phyloP scores from a whole-genome alignment of 2,797 vertebrate genomes.

The Silurus lanzhouensis region DNA sequence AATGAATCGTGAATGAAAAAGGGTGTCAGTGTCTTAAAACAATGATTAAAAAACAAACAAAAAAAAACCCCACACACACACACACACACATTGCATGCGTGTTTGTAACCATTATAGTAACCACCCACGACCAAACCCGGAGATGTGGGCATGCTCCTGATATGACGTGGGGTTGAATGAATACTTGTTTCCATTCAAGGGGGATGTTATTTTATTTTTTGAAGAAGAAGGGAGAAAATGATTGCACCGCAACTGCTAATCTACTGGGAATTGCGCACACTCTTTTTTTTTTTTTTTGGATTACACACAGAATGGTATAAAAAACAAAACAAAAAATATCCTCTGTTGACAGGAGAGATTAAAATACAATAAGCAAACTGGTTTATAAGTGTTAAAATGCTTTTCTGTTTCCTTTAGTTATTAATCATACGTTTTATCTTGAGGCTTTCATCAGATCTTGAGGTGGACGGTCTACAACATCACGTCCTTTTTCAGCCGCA shows the following conservation, averaged over 20 bases:
- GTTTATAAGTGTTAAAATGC: too few species aligned
- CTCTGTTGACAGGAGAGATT: not conserved
- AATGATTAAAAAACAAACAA: not conserved
- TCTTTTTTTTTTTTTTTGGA: too few species aligned
- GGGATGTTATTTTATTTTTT: not conserved
- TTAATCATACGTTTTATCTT: not conserved
- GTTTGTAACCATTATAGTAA: slow-evolving; percentile 20
- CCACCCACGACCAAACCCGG: not conserved
- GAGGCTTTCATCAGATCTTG: not conserved
- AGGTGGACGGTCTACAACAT: not conserved
- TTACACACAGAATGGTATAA: too few species aligned
- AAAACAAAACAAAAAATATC: not conserved
- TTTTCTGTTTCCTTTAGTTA: too few species aligned
- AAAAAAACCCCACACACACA: too few species aligned
- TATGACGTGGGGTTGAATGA: not conserved
- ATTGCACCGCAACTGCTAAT: not conserved
- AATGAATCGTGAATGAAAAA: not conserved
- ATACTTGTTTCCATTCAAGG: slow-evolving; percentile 11
- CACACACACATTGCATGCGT: not conserved
- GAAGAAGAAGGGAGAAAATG: not conserved
- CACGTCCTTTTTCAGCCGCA: too few species aligned
- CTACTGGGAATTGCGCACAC: not conserved
- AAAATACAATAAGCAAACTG: not conserved
- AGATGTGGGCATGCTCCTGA: not conserved
- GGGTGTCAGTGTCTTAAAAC: not conserved